Evolutionary conservation across 2,113 vertebrate genomes (phyloP), one percentile per base, ranked within the genome.

Genomic region (Halcyon senegalensis): DNA sequence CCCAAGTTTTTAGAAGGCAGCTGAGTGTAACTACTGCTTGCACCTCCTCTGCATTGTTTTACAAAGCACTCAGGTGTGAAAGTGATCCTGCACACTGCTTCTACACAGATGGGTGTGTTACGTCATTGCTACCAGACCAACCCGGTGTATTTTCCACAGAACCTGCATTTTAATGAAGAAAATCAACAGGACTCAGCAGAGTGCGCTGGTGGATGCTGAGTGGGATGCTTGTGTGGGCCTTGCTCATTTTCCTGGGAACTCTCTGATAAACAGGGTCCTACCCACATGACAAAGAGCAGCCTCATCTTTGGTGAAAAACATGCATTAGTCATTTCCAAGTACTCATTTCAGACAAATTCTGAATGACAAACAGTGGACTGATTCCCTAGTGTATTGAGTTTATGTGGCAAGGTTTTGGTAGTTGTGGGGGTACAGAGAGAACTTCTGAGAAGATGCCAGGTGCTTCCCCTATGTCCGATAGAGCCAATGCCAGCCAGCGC

Each of bases 391-490:
- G 14, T 35, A 55, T 5, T 41, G 24, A 12, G 25, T 41, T 51
- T 62, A 8, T 1, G 0, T 31, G 30, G 46, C n/a, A 31, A 50
- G 17, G 21, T 41, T 48, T 43, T 37, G 17, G 5, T 56, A 46
- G 33, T 0, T 0, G 25, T 6, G 2, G 7, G 15, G 23, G 2
- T 39, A 25, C 18, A 44, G 12, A 18, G 10, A 2, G 33, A 5
- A 18, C 18, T 60, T 30, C 53, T 19, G 8, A 75, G 51, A 46
- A 88, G 15, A 4, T 20, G 10, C 14, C 6, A 35, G n/a, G 78
- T 66, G 37, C 10, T 51, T 66, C 21, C 17, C 17, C 18, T 4
- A 3, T 6, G 7, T 51, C 31, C 0, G 0, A 24, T 1, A 48
- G 25, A 37, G 17, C 15, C 37, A 39, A 23, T 16, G 7, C 18